phyloP scores from a whole-genome alignment of 53 echinoderm and acorn worm genomes.

The Hippasteria phrygiana region DNA sequence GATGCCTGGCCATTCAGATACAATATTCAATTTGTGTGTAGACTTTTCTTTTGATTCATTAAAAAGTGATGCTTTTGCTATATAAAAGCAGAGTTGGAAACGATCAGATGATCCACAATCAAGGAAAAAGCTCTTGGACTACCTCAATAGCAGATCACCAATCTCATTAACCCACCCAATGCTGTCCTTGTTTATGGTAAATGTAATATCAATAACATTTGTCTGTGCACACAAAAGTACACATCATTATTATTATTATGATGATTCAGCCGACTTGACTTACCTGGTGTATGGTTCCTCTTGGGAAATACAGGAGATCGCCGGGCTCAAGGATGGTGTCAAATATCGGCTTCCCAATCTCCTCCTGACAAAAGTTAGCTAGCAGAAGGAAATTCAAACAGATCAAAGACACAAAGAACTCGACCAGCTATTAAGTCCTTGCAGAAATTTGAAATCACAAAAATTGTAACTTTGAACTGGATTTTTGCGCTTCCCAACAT shows the following conservation, averaged over 20 bases:
- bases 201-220: too few relatives aligned
- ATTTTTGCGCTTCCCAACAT: too few relatives aligned
- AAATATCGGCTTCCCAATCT: constrained; percentile 92
- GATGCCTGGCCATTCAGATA: constrained; percentile 70
- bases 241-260: too few relatives aligned
- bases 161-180: too few relatives aligned
- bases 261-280: neutral
- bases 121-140: too few relatives aligned
- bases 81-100: too few relatives aligned
- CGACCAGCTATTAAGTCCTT: neutral
- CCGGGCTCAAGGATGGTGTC: constrained; percentile 91
- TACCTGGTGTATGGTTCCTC: constrained; percentile 95
- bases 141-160: too few relatives aligned
- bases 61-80: neutral
- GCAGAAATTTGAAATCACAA: neutral
- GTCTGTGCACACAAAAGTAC: too few relatives aligned
- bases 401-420: neutral
- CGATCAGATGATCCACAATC: too few relatives aligned
- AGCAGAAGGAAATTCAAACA: neutral
- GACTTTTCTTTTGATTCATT: neutral
- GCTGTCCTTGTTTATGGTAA: too few relatives aligned
- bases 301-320: constrained; percentile 94
- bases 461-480: too few relatives aligned
- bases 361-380: constrained; percentile 92
- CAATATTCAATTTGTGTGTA: neutral